Evolutionary conservation across 53 echinoderm and acorn worm species (phyloP).

Genomic region (Zoroaster sp.): DNA sequence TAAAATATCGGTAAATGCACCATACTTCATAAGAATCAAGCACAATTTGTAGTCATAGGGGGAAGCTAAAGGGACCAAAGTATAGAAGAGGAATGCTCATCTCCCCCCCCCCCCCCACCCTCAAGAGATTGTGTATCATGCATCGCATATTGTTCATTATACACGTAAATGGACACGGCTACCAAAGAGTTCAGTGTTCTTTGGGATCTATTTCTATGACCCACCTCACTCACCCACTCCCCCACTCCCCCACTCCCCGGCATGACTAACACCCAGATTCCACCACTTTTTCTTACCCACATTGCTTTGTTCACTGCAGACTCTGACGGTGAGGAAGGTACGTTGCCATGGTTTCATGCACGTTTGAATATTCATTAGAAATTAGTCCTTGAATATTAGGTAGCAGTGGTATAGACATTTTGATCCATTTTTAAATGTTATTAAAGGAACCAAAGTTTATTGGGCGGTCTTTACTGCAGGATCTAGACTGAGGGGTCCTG

Average conservation of each 20-base stretch:
- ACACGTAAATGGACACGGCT: too few relatives aligned
- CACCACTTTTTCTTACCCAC: constrained; percentile 33
- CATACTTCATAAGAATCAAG: background rate
- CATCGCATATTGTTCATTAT: too few relatives aligned
- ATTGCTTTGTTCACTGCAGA: constrained; percentile 56
- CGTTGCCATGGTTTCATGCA: constrained; percentile 38
- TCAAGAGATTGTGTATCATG: too few relatives aligned
- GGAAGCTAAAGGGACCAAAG: too few relatives aligned
- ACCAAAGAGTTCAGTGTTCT: too few relatives aligned
- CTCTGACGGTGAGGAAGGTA: constrained; percentile 83
- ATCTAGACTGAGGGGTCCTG: too few relatives aligned
- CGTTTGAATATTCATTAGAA: constrained; percentile 18
- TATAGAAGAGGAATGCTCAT: background rate
- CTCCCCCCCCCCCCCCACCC: background rate
- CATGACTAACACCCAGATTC: constrained; percentile 38
- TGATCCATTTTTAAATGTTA: too few relatives aligned
- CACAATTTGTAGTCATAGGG: background rate
- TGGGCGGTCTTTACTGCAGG: too few relatives aligned
- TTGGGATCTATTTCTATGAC: background rate
- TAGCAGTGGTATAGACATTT: background rate
- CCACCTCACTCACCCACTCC: background rate
- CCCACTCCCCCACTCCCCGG: background rate
- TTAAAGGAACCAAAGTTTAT: too few relatives aligned
- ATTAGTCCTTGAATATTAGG: background rate
- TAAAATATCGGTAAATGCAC: too few relatives aligned